These are phyloP conservation scores for Gallinago solitaria DNA, from an alignment of 2,797 vertebrate genomes.

Conservation along the genomic window DNA sequence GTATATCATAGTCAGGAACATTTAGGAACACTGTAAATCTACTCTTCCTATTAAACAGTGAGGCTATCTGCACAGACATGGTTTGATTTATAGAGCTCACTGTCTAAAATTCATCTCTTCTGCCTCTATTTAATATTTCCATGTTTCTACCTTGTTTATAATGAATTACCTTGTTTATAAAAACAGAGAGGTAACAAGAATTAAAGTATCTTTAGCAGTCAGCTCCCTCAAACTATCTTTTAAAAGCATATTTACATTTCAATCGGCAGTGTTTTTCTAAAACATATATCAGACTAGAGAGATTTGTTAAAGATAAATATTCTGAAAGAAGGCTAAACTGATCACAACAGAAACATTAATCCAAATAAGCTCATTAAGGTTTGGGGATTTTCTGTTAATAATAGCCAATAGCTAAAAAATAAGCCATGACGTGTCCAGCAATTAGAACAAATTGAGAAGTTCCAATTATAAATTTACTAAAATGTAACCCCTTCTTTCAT, in stretches of 20 bases:
- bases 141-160: background rate
- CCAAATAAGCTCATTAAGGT: background rate
- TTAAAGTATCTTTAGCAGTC: background rate
- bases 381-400: background rate
- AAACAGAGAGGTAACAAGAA: background rate
- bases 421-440: background rate
- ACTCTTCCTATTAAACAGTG: background rate
- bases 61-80: background rate
- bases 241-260: constrained; percentile 25
- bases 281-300: background rate
- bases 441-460: constrained; percentile 22
- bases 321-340: background rate
- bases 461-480: constrained; percentile 36
- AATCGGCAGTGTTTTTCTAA: background rate
- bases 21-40: constrained; percentile 24
- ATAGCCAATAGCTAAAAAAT: background rate
- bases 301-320: constrained; percentile 27
- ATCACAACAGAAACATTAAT: background rate
- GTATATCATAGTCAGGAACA: background rate
- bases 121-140: background rate
- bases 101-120: constrained; percentile 1
- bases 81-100: constrained; percentile 20
- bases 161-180: background rate
- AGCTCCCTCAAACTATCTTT: background rate
- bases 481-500: background rate